Conservation (phyloP, 2,888 invertebrate species). For the Drosophila paramelanica region DNA sequence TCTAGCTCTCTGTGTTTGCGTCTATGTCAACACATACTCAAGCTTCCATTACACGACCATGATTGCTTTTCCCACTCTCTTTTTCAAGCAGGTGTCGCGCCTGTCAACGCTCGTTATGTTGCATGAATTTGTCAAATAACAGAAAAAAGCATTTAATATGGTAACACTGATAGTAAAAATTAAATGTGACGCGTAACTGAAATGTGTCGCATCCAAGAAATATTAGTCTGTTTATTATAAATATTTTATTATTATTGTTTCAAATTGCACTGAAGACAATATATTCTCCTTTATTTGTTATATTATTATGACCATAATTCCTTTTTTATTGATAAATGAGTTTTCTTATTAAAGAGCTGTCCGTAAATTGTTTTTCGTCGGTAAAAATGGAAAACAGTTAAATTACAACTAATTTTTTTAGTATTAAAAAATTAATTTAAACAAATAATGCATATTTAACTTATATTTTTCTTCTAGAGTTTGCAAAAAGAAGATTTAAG, state of each 20-base stretch:
- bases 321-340: too few relatives aligned
- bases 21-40: conserved; percentile 76
- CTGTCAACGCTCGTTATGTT: conserved; percentile 63
- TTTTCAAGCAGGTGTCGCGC: conserved; percentile 54
- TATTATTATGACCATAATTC: too few relatives aligned
- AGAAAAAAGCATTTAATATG: conserved; percentile 43
- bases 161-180: conserved; percentile 38
- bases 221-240: background rate
- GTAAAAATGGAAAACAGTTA: too few relatives aligned
- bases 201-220: background rate
- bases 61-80: conserved; percentile 65
- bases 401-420: too few relatives aligned
- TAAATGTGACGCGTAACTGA: conserved; percentile 18
- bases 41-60: conserved; percentile 77
- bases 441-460: too few relatives aligned
- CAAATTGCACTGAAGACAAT: too few relatives aligned
- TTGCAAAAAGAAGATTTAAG: too few relatives aligned
- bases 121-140: conserved; percentile 62
- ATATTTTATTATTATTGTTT: background rate
- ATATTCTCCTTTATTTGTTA: too few relatives aligned
- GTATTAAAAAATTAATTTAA: too few relatives aligned
- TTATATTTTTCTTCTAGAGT: too few relatives aligned
- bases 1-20: conserved; percentile 47
- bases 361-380: too few relatives aligned
- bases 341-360: too few relatives aligned